Evolutionary conservation across 2,113 vertebrate genomes (phyloP).

Genomic region (Rhinopithecus roxellana): DNA sequence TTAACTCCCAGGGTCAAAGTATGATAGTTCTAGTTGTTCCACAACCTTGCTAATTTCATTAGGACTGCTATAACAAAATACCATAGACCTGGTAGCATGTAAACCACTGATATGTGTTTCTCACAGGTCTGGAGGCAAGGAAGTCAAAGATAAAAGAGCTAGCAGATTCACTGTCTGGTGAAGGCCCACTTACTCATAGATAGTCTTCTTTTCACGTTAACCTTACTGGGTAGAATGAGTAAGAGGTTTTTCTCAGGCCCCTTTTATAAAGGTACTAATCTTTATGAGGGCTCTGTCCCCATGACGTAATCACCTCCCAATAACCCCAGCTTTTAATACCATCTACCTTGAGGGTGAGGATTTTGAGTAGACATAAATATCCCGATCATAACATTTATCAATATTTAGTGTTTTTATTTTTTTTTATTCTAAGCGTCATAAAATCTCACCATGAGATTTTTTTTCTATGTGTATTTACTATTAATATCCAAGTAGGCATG

Average conservation of each 20-base stretch:
- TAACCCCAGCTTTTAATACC: not conserved
- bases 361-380: not conserved
- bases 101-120: not conserved
- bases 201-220: not conserved
- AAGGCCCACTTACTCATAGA: not conserved
- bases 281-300: too few relatives aligned
- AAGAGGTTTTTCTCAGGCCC: not conserved
- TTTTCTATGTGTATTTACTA: not conserved
- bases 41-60: not conserved
- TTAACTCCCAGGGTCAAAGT: not conserved
- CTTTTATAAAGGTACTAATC: not conserved
- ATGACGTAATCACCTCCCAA: too few relatives aligned
- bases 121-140: not conserved
- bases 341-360: not conserved
- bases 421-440: not conserved
- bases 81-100: not conserved
- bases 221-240: not conserved
- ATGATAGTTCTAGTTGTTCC: not conserved
- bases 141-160: not conserved
- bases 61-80: not conserved
- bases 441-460: not conserved
- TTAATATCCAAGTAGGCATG: not conserved
- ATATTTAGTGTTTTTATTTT: not conserved
- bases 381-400: not conserved
- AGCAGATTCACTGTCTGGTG: not conserved